A percentile compares a stretch with the other conserved stretches of the same genome.
These are phyloP conservation scores for Periophthalmus modestus DNA, from an alignment of 2,113 vertebrate genomes.

Conservation along the genomic window DNA sequence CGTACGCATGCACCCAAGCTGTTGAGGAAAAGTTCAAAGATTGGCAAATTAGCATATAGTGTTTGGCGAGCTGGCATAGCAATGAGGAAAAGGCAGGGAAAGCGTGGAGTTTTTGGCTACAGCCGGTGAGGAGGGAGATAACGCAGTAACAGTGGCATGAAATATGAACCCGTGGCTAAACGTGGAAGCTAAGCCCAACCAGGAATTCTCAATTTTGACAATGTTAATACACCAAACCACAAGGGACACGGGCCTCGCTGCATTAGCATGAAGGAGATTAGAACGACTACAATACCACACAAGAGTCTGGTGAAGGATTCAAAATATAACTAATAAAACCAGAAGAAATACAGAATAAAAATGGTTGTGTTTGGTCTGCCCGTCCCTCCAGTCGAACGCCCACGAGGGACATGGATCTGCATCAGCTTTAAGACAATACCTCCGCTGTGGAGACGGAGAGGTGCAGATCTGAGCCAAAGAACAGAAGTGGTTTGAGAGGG, in stretches of 20 bases:
- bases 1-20: conserved; percentile 35
- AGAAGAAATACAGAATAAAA: background rate
- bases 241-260: conserved; percentile 59
- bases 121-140: conserved; percentile 29
- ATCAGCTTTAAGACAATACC: conserved; percentile 46
- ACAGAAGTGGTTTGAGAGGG: no score
- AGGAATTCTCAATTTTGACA: conserved; percentile 64
- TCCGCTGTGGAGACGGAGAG: no score
- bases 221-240: conserved; percentile 62
- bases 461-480: no score
- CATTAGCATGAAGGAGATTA: conserved; percentile 60
- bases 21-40: conserved; percentile 52
- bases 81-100: conserved; percentile 17
- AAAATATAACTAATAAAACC: background rate
- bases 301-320: background rate
- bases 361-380: no score
- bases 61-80: conserved; percentile 31
- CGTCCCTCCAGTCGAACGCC: conserved; percentile 5
- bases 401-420: conserved; percentile 57
- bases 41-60: conserved; percentile 47
- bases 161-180: conserved; percentile 71
- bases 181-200: conserved; percentile 55
- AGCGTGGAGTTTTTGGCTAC: conserved; percentile 12
- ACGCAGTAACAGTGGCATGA: conserved; percentile 47
- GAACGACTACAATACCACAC: conserved; percentile 52